phyloP scores from a whole-genome alignment of 2,113 vertebrate genomes.

The Stigmatopora nigra region DNA sequence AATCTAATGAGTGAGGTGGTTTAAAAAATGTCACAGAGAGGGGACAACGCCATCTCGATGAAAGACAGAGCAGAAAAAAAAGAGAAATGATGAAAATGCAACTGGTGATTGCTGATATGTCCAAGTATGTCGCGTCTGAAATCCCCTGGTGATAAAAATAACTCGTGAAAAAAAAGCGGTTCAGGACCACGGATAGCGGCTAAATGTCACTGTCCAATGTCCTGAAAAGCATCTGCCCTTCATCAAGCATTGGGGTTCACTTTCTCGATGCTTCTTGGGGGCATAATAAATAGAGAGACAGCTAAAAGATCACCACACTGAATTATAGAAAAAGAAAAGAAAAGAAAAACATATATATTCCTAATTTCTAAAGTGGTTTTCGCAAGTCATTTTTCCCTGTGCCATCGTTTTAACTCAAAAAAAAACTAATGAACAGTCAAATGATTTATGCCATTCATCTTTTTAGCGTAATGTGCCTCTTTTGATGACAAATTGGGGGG shows the following conservation, averaged over 20 bases:
- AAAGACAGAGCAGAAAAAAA: not conserved
- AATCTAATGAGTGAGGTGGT: not conserved
- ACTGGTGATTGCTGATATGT: constrained; percentile 48
- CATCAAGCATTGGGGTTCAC: not conserved
- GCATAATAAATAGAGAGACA: not conserved
- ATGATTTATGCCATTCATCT: not conserved
- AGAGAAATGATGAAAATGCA: constrained; percentile 39
- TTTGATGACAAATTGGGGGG: not conserved
- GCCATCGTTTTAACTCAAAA: not conserved
- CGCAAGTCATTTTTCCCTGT: not conserved
- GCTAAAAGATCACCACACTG: not conserved
- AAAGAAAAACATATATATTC: not conserved
- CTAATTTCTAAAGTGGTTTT: not conserved
- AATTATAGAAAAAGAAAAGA: not conserved
- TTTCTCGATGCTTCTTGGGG: not conserved
- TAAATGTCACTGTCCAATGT: constrained; percentile 28
- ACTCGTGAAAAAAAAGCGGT: constrained; percentile 30
- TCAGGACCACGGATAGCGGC: constrained; percentile 36
- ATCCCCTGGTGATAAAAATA: not conserved
- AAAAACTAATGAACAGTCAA: not conserved
- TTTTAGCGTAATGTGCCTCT: not conserved
- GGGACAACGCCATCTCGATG: not conserved
- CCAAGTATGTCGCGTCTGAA: not conserved
- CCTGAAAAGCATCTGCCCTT: constrained; percentile 17
- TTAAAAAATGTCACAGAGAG: not conserved